Evolutionary conservation across 2,113 vertebrate species (phyloP), one percentile per base, ranked within the genome.

Genomic region (Kryptolebias marmoratus): DNA sequence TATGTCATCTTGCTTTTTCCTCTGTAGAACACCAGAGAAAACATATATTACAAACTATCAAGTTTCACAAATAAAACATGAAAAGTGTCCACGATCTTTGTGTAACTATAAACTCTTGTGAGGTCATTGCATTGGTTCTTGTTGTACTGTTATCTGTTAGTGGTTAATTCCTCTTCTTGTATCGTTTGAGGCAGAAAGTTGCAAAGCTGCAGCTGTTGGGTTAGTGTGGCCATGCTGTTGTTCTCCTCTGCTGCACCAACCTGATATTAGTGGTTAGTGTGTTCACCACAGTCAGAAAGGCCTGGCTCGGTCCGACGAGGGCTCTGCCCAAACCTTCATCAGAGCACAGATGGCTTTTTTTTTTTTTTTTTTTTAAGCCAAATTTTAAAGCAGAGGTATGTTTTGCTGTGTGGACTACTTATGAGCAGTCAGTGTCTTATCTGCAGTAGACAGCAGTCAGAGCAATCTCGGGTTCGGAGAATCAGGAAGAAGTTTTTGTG

Each of bases 201-300:
- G 80, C 81, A 72, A 74, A 36, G 49, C 73, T 71, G 80, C 81
- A 80, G 85, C 80, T 82, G 79, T 77, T 80, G 82, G 88, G 79
- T 88, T 71, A 79, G 53, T 82, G 87, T 16, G 80, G 86, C 81
- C 12, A 16, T 70, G 56, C 82, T 79, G 87, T 80, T 89, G 76
- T 85, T 79, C 77, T 83, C 85, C 66, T 84, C 59, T 68, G 71
- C 77, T 44, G 75, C 66, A 82, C 78, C 82, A 88, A 81, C 84
- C 79, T 84, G 82, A 82, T 87, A 89, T 90, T 88, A 85, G 87
- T 80, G 86, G 89, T 88, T 49, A 64, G 73, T 62, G 66, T 59
- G 61, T 66, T 81, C 11, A 14, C 87, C 86, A 53, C 87, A 89
- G 76, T n/a, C 71, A 28, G 50, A 75, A 78, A 85, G 75, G 87